These are phyloP conservation scores for Lepidochitona cinerea DNA, from an alignment of 2,888 invertebrate genomes.

Conservation along the genomic window DNA sequence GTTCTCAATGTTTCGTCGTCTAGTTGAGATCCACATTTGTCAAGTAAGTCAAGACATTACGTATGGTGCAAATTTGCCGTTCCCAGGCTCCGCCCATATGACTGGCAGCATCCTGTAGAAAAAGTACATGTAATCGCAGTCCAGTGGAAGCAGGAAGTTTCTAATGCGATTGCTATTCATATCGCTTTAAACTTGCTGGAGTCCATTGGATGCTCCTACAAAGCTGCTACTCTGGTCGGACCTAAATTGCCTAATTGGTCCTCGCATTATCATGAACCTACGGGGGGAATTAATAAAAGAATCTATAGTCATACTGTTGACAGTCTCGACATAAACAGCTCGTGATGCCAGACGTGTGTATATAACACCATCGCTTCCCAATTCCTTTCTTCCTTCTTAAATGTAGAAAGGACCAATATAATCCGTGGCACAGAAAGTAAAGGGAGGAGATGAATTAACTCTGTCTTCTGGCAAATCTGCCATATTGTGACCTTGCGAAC, in stretches of 20 bases:
- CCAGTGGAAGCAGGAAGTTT: too few relatives aligned
- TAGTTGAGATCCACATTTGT: too few relatives aligned
- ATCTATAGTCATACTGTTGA: too few relatives aligned
- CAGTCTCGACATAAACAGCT: too few relatives aligned
- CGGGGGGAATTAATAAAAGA: too few relatives aligned
- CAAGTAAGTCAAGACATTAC: too few relatives aligned
- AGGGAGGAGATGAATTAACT: too few relatives aligned
- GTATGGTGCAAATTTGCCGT: too few relatives aligned
- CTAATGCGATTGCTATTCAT: neutral
- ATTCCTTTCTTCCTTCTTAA: slow-evolving; percentile 41
- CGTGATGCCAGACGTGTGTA: slow-evolving; percentile 43
- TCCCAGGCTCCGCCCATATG: too few relatives aligned
- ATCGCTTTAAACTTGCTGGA: slow-evolving; percentile 10
- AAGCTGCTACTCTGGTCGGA: slow-evolving; percentile 38
- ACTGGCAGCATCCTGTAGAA: neutral
- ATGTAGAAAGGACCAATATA: slow-evolving; percentile 47
- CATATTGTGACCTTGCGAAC: slow-evolving; percentile 24
- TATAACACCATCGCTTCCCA: slow-evolving; percentile 42
- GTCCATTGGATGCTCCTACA: slow-evolving; percentile 39
- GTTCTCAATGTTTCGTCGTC: too few relatives aligned
- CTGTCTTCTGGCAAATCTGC: slow-evolving; percentile 39
- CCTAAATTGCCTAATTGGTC: too few relatives aligned
- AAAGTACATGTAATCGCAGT: neutral
- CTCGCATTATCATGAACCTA: too few relatives aligned
- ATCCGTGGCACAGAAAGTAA: slow-evolving; percentile 39